Percentiles rank a stretch among this genome's conserved stretches.
phyloP scores from a whole-genome alignment of 2,113 vertebrate species.

The Fulica atra region DNA sequence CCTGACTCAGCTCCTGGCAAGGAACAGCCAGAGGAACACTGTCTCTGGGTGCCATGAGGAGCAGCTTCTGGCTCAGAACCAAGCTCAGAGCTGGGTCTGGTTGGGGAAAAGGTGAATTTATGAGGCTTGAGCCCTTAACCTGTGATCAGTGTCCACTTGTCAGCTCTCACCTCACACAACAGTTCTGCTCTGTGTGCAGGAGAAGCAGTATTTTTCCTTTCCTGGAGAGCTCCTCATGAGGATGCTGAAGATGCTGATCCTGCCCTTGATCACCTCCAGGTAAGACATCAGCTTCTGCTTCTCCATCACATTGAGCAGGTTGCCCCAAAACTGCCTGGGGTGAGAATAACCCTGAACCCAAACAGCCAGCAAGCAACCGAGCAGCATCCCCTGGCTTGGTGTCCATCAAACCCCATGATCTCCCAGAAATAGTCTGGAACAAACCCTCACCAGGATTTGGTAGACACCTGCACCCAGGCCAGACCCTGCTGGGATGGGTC shows the following conservation, averaged over 20 bases:
- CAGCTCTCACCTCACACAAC: not conserved
- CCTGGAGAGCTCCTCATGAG: conserved; percentile 91
- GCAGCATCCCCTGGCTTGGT: not conserved
- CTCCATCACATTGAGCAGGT: not conserved
- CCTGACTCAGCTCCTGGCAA: not conserved
- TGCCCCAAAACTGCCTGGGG: not conserved
- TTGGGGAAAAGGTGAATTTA: not conserved
- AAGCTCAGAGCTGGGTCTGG: not conserved
- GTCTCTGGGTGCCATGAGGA: not conserved
- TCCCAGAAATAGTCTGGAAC: not conserved
- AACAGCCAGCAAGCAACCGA: not conserved
- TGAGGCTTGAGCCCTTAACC: not conserved
- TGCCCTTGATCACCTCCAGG: conserved; percentile 92
- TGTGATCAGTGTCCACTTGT: accelerated
- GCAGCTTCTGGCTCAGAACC: accelerated
- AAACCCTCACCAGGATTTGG: not conserved
- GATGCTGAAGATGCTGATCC: conserved; percentile 91
- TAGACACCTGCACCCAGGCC: not conserved
- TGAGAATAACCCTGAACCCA: not conserved
- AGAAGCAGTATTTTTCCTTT: conserved; percentile 89
- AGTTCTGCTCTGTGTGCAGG: conserved; percentile 65
- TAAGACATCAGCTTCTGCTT: conserved; percentile 27
- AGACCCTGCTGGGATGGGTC: not conserved
- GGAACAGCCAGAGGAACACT: not conserved
- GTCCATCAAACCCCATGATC: not conserved